A percentile compares a stretch with the other conserved stretches of the same genome.
Conservation (phyloP, 2,888 invertebrate genomes). For the Acleris cristana region DNA sequence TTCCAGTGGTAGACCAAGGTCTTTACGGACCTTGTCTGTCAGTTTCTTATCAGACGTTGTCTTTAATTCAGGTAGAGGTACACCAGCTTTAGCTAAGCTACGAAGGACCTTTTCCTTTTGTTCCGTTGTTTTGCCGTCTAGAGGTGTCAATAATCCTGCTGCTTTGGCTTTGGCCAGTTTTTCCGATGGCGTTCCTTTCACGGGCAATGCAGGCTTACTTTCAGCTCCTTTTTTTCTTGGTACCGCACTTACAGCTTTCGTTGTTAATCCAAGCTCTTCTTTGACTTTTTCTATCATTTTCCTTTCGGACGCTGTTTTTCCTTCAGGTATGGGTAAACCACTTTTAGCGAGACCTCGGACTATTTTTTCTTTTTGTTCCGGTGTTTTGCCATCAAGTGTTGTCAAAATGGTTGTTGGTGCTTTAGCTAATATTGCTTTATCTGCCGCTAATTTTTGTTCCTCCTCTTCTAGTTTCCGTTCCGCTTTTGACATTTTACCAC, state of each 20-base stretch:
- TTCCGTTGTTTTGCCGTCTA: not conserved
- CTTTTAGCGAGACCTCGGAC: not conserved
- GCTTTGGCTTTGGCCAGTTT: too few species aligned
- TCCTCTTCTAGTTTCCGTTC: not conserved
- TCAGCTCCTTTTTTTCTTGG: too few species aligned
- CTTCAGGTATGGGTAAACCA: not conserved
- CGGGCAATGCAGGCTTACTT: too few species aligned
- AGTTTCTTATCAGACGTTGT: too few species aligned
- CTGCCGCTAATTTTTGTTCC: not conserved
- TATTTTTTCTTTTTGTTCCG: not conserved
- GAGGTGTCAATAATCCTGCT: too few species aligned
- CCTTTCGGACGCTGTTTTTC: not conserved
- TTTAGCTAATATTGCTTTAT: not conserved
- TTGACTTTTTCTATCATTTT: not conserved
- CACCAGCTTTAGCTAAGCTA: too few species aligned
- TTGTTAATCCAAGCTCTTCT: too few species aligned
- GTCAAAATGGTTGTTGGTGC: not conserved
- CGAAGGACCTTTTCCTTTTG: too few species aligned
- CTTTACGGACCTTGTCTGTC: not conserved
- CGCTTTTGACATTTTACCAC: not conserved
- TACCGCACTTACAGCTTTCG: too few species aligned
- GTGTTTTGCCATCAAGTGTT: conserved; percentile 4
- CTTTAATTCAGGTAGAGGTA: too few species aligned
- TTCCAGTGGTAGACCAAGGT: too few species aligned
- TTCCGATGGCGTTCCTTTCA: too few species aligned